phyloP scores from a whole-genome alignment of 2,888 invertebrate genomes.

The Peribatodes rhomboidaria region DNA sequence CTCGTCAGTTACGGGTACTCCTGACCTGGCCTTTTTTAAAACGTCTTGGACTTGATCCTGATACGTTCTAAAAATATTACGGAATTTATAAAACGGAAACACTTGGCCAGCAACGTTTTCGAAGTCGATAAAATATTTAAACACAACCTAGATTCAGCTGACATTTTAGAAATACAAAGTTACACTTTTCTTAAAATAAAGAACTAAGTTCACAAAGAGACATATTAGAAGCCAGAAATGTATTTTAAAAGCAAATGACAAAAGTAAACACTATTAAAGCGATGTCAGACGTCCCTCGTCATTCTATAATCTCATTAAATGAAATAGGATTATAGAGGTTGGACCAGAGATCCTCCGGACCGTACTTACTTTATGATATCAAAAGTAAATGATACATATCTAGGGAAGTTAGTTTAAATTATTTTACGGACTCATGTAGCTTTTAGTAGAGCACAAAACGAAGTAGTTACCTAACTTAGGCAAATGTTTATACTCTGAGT shows the following conservation, averaged over 20 bases:
- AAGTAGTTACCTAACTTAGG: background rate
- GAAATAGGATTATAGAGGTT: constrained; percentile 69
- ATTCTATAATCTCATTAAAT: constrained; percentile 63
- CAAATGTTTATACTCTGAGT: no score
- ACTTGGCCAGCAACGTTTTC: background rate
- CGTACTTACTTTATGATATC: constrained; percentile 51
- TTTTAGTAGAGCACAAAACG: background rate
- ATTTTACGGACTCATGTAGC: background rate
- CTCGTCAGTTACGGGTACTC: no score
- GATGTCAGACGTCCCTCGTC: constrained; percentile 40
- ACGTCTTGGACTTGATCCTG: no score
- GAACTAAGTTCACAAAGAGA: constrained; percentile 11
- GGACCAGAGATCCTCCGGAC: constrained; percentile 43
- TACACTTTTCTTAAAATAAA: background rate
- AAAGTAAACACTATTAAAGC: constrained; percentile 37
- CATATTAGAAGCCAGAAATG: background rate
- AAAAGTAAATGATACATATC: constrained; percentile 51
- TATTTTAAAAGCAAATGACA: constrained; percentile 37
- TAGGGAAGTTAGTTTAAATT: constrained; percentile 21
- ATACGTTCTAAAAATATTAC: background rate
- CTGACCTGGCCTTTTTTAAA: no score
- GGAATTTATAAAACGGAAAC: background rate
- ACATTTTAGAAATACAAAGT: background rate
- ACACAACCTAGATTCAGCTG: constrained; percentile 7
- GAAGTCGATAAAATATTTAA: constrained; percentile 5